Evolutionary conservation across 2,888 invertebrate genomes (phyloP).

Genomic region (Allygus modestus): DNA sequence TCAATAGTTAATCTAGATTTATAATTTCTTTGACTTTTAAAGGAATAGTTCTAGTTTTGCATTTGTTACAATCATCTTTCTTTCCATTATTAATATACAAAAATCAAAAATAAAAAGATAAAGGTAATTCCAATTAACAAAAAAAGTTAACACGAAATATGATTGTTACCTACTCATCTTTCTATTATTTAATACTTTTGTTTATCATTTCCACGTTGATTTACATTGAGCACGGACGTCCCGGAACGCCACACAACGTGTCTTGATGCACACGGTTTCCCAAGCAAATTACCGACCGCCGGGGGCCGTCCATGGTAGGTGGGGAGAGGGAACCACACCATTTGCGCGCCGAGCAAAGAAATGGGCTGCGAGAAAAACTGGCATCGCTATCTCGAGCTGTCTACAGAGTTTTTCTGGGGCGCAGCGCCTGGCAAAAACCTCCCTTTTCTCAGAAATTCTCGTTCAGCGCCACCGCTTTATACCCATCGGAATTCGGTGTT

Average conservation of each 20-base stretch:
- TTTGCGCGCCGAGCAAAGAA: conserved; percentile 53
- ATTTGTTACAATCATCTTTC: no score
- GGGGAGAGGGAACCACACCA: conserved; percentile 34
- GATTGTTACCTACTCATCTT: no score
- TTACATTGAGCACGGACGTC: no score
- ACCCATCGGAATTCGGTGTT: conserved; percentile 59
- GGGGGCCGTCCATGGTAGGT: conserved; percentile 13
- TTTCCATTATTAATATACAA: no score
- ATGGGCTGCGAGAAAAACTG: conserved; percentile 62
- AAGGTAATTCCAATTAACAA: no score
- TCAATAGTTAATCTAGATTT: no score
- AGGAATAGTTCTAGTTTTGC: no score
- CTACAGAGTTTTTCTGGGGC: conserved; percentile 62
- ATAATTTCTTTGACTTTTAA: no score
- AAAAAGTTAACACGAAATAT: no score
- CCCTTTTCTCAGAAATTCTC: conserved; percentile 60
- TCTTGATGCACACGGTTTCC: background rate
- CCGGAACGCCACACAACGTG: background rate
- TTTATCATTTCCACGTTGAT: no score
- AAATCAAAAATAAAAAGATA: no score
- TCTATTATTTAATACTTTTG: no score
- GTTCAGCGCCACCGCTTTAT: conserved; percentile 54
- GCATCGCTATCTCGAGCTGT: conserved; percentile 64
- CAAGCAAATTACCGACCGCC: conserved; percentile 18
- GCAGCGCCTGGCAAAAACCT: conserved; percentile 35